Evolutionary conservation across 2,888 invertebrate genomes (phyloP), one percentile per base, ranked within the genome.

Genomic region (Electrophaes corylata): DNA sequence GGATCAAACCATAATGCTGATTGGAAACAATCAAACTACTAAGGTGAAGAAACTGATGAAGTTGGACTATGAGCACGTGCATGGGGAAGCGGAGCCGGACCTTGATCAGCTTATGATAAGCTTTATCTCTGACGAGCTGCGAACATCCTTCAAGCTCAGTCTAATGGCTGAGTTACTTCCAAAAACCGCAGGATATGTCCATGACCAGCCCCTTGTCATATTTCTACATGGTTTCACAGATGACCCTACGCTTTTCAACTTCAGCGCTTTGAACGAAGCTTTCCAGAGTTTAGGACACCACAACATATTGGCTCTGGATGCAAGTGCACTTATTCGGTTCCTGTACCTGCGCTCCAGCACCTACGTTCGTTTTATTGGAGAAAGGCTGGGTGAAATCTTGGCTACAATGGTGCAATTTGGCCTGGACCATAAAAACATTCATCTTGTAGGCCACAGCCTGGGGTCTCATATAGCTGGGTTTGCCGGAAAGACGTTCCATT

Each of bases 401-500:
- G 84, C 82, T 0, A 65, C 77, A 0, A 65, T 90, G 69, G 73
- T 79, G 0, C 18, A 76, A 1, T 62, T 90, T 91, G 89, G 87
- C 8, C 57, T 82, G 5, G 64, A 78, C 5, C 79, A 87, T 0
- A 47, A 69, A 0, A 57, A 71, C 0, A 81, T 91, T 49, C 86
- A 89, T 68, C 67, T 92, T n/a, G 75, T 91, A 6, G 91, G 91
- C 0, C 91, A 91, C 81, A 91, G 91, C 46, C 79, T 91, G 1
- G 91, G 91, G 12, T 67, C 85, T 0, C 91, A 92, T 72, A 86
- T 91, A 49, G 71, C 80, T 20, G 82, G 86, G 2, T 89, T 86
- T 65, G 66, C 89, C 0, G 90, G 86, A 20, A 86, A 90, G 65
- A 66, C 67, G 2, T 84, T 85, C 69, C 16, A 50, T 1, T 19